Base-by-base conservation (phyloP, 1,140 invertebrate species). In the Solenopsis invicta region DNA sequence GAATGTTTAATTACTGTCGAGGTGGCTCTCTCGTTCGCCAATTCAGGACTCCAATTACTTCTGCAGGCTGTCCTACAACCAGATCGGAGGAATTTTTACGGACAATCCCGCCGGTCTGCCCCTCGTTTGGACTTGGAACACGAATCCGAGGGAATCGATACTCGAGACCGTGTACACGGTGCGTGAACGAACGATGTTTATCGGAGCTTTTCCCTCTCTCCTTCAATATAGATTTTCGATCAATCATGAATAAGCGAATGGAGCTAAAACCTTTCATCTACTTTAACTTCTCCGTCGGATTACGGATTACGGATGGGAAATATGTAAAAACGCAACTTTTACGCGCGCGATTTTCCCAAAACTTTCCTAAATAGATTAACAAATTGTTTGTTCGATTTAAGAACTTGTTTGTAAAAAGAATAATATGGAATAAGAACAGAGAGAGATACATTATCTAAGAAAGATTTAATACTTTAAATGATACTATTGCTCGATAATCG, bases 61-160 rank as follows among this genome's bases (percentile, higher is more conserved):
- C 82, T 62, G 41, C 87, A 93, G 92, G 61, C 86, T 93, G 56
- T 92, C 90, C 67, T 93, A 92, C 82, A 93, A 93, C 90, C 92
- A 93, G 88, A 92, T 90, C 16, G 91, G 91, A 34, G 92, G 92
- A 75, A 89, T 93, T 90, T 93, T 59, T 69, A 62, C 66, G 78
- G 91, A 93, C 72, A 90, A 91, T 90, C 91, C 88, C 24, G 52
- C 71, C 3, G 84, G 84, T 24, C 29, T 80, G 61, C 88, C 92
- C 18, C 77, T 89, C 52, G 41, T 74, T 16, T 93, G 92, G 92
- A 85, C 64, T 8, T 93, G 92, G 90, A 88, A 77, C 69, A 56
- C 4, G 16, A 37, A 64, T 61, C 66, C 85, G 34, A 80, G 37
- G 29, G 37, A 88, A 54, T 81, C 87, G 50, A 82, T 87, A 54